A percentile compares a stretch with the other conserved stretches of the same genome.
Conservation (phyloP, 2,888 invertebrate species). For the Acanthopleura granulata region DNA sequence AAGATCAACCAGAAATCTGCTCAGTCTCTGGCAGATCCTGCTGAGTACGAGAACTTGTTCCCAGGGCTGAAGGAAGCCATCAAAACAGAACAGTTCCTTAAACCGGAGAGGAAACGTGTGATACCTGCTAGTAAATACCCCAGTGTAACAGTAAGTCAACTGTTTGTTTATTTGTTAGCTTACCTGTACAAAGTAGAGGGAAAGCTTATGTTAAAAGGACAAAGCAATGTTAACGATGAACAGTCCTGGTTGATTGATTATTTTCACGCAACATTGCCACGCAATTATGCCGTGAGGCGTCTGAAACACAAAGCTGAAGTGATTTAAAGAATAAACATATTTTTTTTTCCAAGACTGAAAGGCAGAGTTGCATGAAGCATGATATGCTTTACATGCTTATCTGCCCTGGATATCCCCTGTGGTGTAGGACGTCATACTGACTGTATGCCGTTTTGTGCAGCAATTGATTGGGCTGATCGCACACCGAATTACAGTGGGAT, state of each 20-base stretch:
- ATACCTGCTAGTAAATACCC: slow-evolving; percentile 76
- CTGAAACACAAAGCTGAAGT: no score
- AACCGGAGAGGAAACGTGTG: slow-evolving; percentile 50
- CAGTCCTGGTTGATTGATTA: not conserved
- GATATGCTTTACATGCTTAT: no score
- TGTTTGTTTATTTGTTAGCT: not conserved
- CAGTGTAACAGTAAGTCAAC: slow-evolving; percentile 68
- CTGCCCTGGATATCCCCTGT: no score
- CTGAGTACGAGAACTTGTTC: slow-evolving; percentile 96
- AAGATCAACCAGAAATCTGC: slow-evolving; percentile 90
- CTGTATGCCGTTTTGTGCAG: no score
- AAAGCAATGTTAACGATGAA: not conserved
- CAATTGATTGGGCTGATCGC: no score
- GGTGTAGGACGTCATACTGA: no score
- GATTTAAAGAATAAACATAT: no score
- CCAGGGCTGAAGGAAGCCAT: slow-evolving; percentile 82
- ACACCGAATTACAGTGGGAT: no score
- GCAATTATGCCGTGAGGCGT: no score
- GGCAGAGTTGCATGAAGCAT: no score
- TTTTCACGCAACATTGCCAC: no score
- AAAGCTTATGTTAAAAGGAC: not conserved
- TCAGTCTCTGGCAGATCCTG: slow-evolving; percentile 94
- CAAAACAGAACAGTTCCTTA: slow-evolving; percentile 78
- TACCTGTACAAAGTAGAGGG: not conserved
- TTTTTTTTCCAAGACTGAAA: no score